A percentile compares a stretch with the other conserved stretches of the same genome.
These are phyloP conservation scores for Hypocryptadius cinnamomeus DNA, from an alignment of 2,113 vertebrate genomes.

Conservation along the genomic window DNA sequence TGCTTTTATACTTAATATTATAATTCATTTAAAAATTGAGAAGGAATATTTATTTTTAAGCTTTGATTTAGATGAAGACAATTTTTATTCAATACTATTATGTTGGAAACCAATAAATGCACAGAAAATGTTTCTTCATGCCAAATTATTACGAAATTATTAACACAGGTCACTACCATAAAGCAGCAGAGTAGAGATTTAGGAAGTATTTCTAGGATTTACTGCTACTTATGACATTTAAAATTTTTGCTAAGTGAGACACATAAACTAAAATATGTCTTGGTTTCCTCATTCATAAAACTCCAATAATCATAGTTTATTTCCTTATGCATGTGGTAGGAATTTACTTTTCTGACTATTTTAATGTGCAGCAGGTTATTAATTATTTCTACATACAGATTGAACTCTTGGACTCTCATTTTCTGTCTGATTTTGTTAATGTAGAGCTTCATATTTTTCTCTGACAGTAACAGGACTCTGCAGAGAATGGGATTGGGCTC, in stretches of 20 bases:
- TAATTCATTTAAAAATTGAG: background rate
- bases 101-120: background rate
- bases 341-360: background rate
- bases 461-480: background rate
- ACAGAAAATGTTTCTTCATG: background rate
- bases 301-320: background rate
- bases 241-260: background rate
- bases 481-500: background rate
- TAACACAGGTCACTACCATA: background rate
- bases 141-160: background rate
- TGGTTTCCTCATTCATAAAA: background rate
- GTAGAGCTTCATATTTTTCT: background rate
- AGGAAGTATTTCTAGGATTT: background rate
- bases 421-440: background rate
- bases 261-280: background rate
- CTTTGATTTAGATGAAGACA: background rate
- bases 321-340: background rate
- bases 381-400: background rate
- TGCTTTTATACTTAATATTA: background rate
- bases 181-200: background rate
- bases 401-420: background rate
- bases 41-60: background rate
- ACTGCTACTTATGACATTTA: background rate
- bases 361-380: background rate
- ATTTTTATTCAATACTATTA: background rate